Evolutionary conservation across 2,888 invertebrate genomes (phyloP).

Genomic region (Fragum whitleyi): DNA sequence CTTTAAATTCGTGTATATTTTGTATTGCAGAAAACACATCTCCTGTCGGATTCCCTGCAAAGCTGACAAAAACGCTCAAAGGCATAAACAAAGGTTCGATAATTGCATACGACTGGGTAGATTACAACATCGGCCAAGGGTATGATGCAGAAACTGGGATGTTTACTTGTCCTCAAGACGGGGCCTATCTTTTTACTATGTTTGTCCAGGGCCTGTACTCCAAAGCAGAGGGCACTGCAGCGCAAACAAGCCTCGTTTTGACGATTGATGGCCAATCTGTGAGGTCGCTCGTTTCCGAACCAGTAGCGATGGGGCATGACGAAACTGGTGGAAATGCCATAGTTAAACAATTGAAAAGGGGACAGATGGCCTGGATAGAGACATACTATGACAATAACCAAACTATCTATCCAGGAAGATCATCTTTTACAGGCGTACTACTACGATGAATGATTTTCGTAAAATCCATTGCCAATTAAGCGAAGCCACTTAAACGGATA

Average conservation of each 20-base stretch:
- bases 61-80: neutral
- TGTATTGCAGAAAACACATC: neutral
- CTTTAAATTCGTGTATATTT: no score
- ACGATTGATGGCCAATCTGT: neutral
- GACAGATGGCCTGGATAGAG: conserved; percentile 18
- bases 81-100: neutral
- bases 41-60: conserved; percentile 15
- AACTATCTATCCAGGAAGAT: neutral
- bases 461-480: no score
- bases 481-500: no score
- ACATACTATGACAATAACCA: conserved; percentile 16
- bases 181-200: conserved; percentile 12
- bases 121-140: neutral
- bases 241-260: conserved; percentile 22
- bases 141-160: neutral
- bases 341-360: neutral
- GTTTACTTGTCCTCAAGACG: conserved; percentile 15
- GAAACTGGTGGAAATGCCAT: conserved; percentile 15
- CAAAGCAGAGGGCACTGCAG: conserved; percentile 1
- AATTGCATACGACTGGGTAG: neutral
- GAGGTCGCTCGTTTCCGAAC: conserved; percentile 9
- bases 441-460: neutral
- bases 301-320: neutral
- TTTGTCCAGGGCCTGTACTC: conserved; percentile 13
- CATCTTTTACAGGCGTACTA: conserved; percentile 8